Evolutionary conservation across 2,113 vertebrate species (phyloP).

Genomic region (Sylvilagus bachmani): DNA sequence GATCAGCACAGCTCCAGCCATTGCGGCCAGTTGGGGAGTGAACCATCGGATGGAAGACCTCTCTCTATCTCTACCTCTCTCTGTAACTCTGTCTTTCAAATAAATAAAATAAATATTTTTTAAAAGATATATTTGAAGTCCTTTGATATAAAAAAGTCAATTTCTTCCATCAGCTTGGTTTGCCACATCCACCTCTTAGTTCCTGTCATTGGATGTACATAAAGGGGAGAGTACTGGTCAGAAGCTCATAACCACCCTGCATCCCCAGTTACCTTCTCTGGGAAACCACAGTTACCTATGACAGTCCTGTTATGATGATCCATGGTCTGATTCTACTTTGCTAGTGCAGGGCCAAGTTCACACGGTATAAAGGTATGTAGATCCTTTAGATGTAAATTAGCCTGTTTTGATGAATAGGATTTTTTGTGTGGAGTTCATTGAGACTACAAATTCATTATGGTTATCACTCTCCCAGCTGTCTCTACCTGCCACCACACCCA

Average conservation of each 20-base stretch:
- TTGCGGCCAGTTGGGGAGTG: too few species aligned
- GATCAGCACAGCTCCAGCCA: too few species aligned
- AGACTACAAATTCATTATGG: constrained; percentile 22
- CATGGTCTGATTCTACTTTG: background rate
- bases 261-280: background rate
- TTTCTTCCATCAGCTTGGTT: background rate
- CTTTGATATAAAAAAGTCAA: background rate
- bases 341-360: background rate
- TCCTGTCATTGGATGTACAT: background rate
- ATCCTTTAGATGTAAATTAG: background rate
- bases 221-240: background rate
- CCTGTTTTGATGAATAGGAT: background rate
- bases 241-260: background rate
- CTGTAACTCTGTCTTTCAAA: too few species aligned
- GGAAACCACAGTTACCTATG: background rate
- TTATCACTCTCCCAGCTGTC: background rate
- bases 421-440: constrained; percentile 17
- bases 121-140: too few species aligned
- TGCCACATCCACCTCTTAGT: background rate
- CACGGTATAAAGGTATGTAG: background rate
- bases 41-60: too few species aligned
- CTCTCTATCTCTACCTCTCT: too few species aligned
- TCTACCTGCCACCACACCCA: background rate
- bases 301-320: accelerated
- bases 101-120: too few species aligned